Percentiles rank a stretch among this genome's conserved stretches.
Evolutionary conservation across 2,113 vertebrate genomes (phyloP).

Genomic region (Tragelaphus buxtoni): DNA sequence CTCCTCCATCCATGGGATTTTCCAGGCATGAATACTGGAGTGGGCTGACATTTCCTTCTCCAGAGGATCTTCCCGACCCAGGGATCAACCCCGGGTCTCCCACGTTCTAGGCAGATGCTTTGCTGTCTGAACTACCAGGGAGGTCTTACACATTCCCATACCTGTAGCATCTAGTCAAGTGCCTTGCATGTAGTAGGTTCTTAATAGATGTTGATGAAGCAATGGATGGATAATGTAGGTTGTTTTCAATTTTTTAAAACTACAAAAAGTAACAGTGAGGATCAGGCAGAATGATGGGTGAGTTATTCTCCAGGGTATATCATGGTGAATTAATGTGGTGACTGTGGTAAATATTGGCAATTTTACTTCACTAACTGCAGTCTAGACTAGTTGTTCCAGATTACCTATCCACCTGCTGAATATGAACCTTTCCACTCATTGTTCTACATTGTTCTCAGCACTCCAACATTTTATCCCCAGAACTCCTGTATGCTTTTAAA

Average conservation of each 20-base stretch:
- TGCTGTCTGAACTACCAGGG: background rate
- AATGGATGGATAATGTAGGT: background rate
- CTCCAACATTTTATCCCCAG: background rate
- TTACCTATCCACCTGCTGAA: too few relatives aligned
- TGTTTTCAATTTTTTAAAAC: background rate
- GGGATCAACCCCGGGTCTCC: accelerated
- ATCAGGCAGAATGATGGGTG: background rate
- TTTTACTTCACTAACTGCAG: background rate
- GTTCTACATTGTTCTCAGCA: background rate
- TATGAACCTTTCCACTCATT: background rate
- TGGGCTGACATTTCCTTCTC: background rate
- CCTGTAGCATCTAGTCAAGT: background rate
- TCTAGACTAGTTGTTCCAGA: background rate
- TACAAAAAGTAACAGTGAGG: background rate
- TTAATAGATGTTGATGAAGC: background rate
- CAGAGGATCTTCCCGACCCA: background rate
- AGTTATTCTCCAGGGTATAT: background rate
- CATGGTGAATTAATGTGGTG: background rate
- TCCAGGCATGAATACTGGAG: background rate
- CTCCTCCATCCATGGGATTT: background rate
- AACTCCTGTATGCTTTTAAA: background rate
- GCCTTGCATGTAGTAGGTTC: background rate
- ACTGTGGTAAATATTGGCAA: background rate
- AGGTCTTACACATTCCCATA: background rate
- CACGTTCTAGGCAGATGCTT: background rate